These are phyloP conservation scores for Pegea sp. DNA, from an alignment of 23 tunicate genomes.

Conservation along the genomic window DNA sequence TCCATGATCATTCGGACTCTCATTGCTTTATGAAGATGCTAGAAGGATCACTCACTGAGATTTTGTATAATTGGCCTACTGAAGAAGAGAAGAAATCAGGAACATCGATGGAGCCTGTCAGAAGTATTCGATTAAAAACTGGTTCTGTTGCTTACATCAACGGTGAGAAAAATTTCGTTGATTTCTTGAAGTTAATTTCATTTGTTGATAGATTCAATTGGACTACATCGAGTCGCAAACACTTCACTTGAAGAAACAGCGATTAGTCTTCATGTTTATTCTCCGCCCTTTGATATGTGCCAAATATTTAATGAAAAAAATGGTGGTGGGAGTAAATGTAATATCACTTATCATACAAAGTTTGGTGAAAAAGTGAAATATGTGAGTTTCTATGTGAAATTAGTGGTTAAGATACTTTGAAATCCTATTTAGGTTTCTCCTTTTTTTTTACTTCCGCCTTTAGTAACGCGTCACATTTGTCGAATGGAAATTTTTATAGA, in stretches of 20 bases:
- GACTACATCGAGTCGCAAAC: constrained; percentile 75
- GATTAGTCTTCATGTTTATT: constrained; percentile 73
- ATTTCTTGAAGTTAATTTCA: neutral
- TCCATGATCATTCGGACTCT: constrained; percentile 80
- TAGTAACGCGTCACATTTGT: no score
- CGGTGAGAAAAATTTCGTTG: constrained; percentile 16
- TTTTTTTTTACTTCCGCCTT: no score
- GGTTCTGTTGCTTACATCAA: constrained; percentile 74
- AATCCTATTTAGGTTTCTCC: no score
- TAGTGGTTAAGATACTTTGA: no score
- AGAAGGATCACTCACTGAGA: constrained; percentile 55
- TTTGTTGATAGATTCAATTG: constrained; percentile 37
- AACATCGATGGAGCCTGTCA: constrained; percentile 15
- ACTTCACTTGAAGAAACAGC: constrained; percentile 28
- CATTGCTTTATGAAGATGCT: constrained; percentile 85
- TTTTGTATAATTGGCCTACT: constrained; percentile 49
- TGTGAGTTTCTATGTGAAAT: no score
- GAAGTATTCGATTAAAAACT: neutral
- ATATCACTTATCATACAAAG: constrained; percentile 61
- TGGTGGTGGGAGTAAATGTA: constrained; percentile 51
- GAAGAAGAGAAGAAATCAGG: constrained; percentile 3
- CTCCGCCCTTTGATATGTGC: constrained; percentile 74
- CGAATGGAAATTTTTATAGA: no score
- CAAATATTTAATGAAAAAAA: constrained; percentile 66
- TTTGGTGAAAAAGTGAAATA: constrained; percentile 14